phyloP scores from a whole-genome alignment of 2,888 invertebrate genomes.

The Anorthoa munda region DNA sequence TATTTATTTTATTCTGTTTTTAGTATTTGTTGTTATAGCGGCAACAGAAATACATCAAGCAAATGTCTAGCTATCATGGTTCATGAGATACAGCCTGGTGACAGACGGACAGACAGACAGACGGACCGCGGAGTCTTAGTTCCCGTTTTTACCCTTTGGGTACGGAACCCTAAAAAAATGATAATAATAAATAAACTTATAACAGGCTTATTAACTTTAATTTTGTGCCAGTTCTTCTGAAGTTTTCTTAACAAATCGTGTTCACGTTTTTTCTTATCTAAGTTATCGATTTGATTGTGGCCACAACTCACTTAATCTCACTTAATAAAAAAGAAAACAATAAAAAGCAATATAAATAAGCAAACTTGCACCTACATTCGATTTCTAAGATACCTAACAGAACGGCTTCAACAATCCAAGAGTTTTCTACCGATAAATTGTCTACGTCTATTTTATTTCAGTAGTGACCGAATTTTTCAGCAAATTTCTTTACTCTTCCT shows the following conservation, averaged over 20 bases:
- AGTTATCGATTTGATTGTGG: neutral
- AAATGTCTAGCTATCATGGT: no score
- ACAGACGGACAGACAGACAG: no score
- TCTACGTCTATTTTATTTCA: constrained; percentile 50
- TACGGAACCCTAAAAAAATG: no score
- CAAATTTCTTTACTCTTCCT: constrained; percentile 18
- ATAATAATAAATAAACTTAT: no score
- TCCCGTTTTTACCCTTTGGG: no score
- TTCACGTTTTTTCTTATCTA: neutral
- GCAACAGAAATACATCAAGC: no score
- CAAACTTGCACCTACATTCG: neutral
- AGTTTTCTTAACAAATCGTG: neutral
- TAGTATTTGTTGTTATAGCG: no score
- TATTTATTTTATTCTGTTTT: no score
- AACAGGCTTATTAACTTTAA: neutral
- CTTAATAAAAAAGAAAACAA: neutral
- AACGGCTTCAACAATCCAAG: constrained; percentile 21
- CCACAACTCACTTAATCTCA: no score
- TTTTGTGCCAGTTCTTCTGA: neutral
- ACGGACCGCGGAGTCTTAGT: no score
- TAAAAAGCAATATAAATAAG: neutral
- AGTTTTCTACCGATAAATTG: constrained; percentile 41
- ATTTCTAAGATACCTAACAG: constrained; percentile 20
- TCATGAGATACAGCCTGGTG: no score
- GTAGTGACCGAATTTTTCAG: constrained; percentile 29